phyloP scores from a whole-genome alignment of 2,888 invertebrate species.

The Aspidiotus destructor region DNA sequence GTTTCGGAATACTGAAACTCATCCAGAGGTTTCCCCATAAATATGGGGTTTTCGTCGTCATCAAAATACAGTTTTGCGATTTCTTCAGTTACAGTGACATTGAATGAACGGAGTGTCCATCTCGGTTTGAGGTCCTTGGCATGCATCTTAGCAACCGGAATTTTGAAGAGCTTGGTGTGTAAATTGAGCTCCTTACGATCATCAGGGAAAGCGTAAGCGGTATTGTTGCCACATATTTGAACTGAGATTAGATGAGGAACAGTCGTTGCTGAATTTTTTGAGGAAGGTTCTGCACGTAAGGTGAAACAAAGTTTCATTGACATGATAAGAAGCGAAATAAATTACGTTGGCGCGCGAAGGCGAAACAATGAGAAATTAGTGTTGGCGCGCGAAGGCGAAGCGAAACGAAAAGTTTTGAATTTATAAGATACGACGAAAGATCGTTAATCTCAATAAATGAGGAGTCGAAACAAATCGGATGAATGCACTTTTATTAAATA shows the following conservation, averaged over 20 bases:
- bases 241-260: background rate
- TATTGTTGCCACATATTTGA: background rate
- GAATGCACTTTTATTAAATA: too few species aligned
- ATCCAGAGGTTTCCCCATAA: background rate
- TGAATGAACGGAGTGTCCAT: background rate
- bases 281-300: background rate
- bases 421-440: background rate
- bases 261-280: background rate
- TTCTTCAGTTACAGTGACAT: background rate
- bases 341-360: background rate
- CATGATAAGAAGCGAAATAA: background rate
- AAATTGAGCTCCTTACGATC: background rate
- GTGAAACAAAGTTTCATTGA: background rate
- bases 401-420: background rate
- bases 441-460: too few species aligned
- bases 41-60: background rate
- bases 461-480: too few species aligned
- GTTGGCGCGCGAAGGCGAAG: background rate
- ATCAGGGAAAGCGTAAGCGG: background rate
- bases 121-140: background rate
- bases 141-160: constrained; percentile 3
- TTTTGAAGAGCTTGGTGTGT: background rate
- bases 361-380: background rate
- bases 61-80: background rate
- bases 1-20: background rate